These are phyloP conservation scores for Drosophila phalerata DNA, from an alignment of 2,888 invertebrate genomes.

Conservation along the genomic window DNA sequence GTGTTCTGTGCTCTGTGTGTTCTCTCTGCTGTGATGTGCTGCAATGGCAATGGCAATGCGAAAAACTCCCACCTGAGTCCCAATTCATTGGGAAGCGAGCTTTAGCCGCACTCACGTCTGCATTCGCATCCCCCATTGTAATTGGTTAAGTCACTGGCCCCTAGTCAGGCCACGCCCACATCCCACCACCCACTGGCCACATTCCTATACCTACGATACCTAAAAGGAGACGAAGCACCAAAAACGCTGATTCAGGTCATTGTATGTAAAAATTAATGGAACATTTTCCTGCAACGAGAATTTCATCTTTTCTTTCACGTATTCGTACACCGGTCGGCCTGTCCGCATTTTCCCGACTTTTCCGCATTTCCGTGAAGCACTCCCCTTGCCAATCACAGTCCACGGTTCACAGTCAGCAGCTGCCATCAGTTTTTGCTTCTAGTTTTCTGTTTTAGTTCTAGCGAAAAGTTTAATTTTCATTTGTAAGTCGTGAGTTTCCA, in stretches of 20 bases:
- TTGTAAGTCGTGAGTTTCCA: constrained; percentile 44
- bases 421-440: constrained; percentile 49
- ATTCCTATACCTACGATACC: no score
- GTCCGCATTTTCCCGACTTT: constrained; percentile 34
- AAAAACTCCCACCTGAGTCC: constrained; percentile 59
- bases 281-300: constrained; percentile 67
- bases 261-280: constrained; percentile 74
- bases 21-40: constrained; percentile 24
- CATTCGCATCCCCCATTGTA: constrained; percentile 45
- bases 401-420: constrained; percentile 25
- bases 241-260: constrained; percentile 72
- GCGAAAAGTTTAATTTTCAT: constrained; percentile 59
- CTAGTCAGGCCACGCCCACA: constrained; percentile 26
- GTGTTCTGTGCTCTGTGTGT: constrained; percentile 19
- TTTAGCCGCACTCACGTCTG: constrained; percentile 52
- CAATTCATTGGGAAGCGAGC: constrained; percentile 48
- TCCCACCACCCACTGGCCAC: background rate
- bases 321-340: constrained; percentile 47
- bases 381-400: constrained; percentile 46
- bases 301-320: constrained; percentile 67
- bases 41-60: constrained; percentile 48
- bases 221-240: constrained; percentile 44
- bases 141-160: constrained; percentile 62
- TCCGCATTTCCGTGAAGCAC: constrained; percentile 33
- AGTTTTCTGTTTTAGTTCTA: constrained; percentile 45